Base-by-base conservation (phyloP, 2,888 invertebrate species). In the Octonoba sinensis region DNA sequence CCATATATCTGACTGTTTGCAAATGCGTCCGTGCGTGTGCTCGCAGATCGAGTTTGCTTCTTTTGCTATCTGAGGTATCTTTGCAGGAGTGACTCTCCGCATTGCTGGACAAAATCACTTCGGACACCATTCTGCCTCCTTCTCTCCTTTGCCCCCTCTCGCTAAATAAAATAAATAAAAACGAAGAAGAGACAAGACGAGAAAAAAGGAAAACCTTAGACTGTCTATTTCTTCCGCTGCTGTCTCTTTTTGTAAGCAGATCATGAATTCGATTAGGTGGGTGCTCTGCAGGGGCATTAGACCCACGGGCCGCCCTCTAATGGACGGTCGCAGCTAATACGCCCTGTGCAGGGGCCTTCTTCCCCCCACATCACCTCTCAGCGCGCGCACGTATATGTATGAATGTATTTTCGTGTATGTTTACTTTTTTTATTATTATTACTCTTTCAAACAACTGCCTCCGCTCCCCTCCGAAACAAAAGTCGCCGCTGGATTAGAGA, bases 231-330 rank as follows among this genome's bases (percentile, higher is more conserved):
- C 79, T 79, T 72, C 73, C 62, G 22, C 18, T 36, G 47, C 74
- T 75, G 82, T 71, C 73, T 71, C 75, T 82, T 69, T 79, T 76
- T 76, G 82, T 82, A 82, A 82, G 82, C 82, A 82, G 82, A 82
- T 82, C 82, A 82, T 82, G 82, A 82, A 82, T 82, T 82, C 82
- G 82, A 82, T 82, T 82, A 82, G 75, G 59, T 76, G 49, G 54
- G 62, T 62, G 59, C 66, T 51, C 65, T 76, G 75, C 75, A 66
- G 76, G 47, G 70, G 82, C 75, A 82, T 82, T 82, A 82, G 82
- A 64, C 71, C 75, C 71, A 59, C 64, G 72, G 74, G 79, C 74
- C 74, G 73, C 18, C 74, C 54, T 72, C 82, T 82, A 82, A 82
- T 82, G 82, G 82, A 75, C 82, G 60, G 70, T 74, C 71, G 70